These are phyloP conservation scores for Drosophila nebulosa DNA, from an alignment of 1,140 invertebrate genomes.

Conservation along the genomic window DNA sequence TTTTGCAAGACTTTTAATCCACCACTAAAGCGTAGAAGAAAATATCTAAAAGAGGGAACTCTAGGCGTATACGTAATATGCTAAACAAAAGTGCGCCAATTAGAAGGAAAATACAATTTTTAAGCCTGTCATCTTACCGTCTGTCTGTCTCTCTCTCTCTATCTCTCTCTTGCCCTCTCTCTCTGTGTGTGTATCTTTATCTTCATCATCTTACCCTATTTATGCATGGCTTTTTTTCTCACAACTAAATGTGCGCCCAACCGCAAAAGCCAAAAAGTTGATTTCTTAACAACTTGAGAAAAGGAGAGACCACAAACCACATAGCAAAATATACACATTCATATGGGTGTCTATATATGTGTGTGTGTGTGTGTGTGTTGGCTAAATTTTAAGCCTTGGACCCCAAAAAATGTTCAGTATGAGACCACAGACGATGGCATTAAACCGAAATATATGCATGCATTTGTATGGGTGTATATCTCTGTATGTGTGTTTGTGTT, in stretches of 20 bases:
- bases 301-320: conserved; percentile 41
- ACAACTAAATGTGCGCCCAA: conserved; percentile 43
- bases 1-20: conserved; percentile 56
- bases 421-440: conserved; percentile 65
- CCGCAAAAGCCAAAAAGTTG: conserved; percentile 73
- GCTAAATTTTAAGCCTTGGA: conserved; percentile 28
- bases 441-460: conserved; percentile 46
- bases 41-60: conserved; percentile 7
- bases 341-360: neutral
- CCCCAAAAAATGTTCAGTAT: conserved; percentile 44
- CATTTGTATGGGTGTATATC: neutral
- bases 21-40: conserved; percentile 19
- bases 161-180: neutral
- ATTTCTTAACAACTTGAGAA: conserved; percentile 66
- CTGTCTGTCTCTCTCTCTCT: neutral
- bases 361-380: conserved; percentile 28
- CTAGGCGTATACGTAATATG: conserved; percentile 56
- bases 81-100: conserved; percentile 76
- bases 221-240: no score
- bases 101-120: conserved; percentile 68
- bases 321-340: conserved; percentile 39
- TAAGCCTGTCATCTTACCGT: conserved; percentile 40
- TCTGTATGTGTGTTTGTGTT: conserved; percentile 5
- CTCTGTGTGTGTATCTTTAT: conserved; percentile 7
- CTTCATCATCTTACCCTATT: no score